phyloP scores from a whole-genome alignment of 2,113 vertebrate genomes.

The Ceyx cyanopectus region DNA sequence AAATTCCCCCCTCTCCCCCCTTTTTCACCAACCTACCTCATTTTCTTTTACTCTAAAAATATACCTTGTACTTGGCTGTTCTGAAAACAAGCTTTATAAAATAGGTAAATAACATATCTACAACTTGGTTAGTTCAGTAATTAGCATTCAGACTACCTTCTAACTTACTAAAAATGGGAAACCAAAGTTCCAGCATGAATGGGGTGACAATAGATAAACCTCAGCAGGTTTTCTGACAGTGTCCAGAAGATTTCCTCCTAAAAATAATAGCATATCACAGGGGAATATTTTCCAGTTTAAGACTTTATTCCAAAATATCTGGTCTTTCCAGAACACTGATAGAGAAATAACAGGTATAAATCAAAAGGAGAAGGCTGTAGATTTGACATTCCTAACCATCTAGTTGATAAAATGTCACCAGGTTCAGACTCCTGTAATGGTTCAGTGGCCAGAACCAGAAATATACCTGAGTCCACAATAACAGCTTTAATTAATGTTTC shows the following conservation, averaged over 20 bases:
- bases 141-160: neutral
- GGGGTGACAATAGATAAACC: neutral
- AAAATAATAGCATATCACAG: neutral
- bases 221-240: neutral
- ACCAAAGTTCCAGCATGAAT: constrained; percentile 16
- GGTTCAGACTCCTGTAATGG: neutral
- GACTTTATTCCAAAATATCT: neutral
- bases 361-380: neutral
- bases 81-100: neutral
- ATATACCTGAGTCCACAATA: neutral
- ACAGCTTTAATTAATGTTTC: neutral
- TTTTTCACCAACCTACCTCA: neutral
- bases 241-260: neutral
- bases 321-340: neutral
- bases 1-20: neutral
- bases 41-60: constrained; percentile 1
- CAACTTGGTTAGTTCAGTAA: neutral
- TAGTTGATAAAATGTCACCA: neutral
- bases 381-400: neutral
- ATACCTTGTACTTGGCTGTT: neutral
- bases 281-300: neutral
- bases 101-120: neutral
- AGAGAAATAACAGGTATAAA: neutral
- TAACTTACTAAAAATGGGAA: neutral
- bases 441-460: neutral